Evolutionary conservation across 2,888 invertebrate genomes (phyloP).

Genomic region (Heteromurus nitidus): DNA sequence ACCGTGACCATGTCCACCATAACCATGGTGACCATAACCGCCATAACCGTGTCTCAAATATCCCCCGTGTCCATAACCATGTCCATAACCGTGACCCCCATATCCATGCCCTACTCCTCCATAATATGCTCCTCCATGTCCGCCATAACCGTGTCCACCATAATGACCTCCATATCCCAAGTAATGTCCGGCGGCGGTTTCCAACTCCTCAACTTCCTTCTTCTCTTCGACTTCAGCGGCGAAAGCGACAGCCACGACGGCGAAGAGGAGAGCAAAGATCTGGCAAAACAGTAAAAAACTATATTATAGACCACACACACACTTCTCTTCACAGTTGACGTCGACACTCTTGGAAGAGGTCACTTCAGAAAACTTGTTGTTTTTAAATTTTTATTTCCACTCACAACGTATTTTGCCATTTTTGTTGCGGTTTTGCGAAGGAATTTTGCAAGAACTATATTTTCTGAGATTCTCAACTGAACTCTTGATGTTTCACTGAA

Average conservation of each 20-base stretch:
- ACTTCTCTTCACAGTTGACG: too few species aligned
- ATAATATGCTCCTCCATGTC: slow-evolving; percentile 8
- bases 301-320: background rate
- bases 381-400: slow-evolving; percentile 30
- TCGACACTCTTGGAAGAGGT: background rate
- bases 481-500: slow-evolving; percentile 13
- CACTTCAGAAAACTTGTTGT: background rate
- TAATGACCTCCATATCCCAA: slow-evolving; percentile 42
- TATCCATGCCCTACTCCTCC: background rate
- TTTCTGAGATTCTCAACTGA: background rate
- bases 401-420: slow-evolving; percentile 63
- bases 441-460: background rate
- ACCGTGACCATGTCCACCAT: slow-evolving; percentile 22
- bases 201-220: slow-evolving; percentile 52
- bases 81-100: slow-evolving; percentile 26
- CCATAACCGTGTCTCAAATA: slow-evolving; percentile 15
- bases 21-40: slow-evolving; percentile 4
- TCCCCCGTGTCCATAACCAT: slow-evolving; percentile 37
- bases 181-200: slow-evolving; percentile 56
- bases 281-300: slow-evolving; percentile 19
- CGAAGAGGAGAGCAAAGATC: slow-evolving; percentile 60
- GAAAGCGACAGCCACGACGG: slow-evolving; percentile 55
- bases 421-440: slow-evolving; percentile 23
- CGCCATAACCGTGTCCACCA: background rate
- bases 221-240: slow-evolving; percentile 57